These are phyloP conservation scores for Diarsia mendica DNA, from an alignment of 2,888 invertebrate genomes.

Conservation along the genomic window DNA sequence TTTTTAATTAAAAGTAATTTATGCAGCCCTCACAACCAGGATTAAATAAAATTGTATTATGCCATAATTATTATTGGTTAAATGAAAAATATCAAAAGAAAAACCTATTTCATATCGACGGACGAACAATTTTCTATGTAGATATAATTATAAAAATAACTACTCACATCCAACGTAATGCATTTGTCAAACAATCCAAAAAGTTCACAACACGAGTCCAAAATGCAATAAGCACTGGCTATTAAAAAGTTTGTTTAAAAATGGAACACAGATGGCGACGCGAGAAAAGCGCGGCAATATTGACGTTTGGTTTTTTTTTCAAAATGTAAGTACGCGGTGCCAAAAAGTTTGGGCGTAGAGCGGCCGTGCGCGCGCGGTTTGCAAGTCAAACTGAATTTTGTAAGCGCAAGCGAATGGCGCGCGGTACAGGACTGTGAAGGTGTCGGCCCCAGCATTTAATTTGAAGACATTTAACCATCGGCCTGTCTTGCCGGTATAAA, in stretches of 20 bases:
- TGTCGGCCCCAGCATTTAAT: constrained; percentile 77
- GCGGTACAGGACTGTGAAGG: constrained; percentile 84
- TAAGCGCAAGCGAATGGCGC: constrained; percentile 84
- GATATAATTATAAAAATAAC: constrained; percentile 65
- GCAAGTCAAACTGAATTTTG: constrained; percentile 88
- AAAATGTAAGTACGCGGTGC: constrained; percentile 76
- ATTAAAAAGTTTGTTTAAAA: constrained; percentile 67
- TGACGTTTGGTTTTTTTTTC: constrained; percentile 70
- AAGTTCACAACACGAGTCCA: constrained; percentile 78
- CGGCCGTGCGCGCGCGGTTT: constrained; percentile 88
- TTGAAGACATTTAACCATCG: constrained; percentile 67
- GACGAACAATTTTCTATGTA: constrained; percentile 84
- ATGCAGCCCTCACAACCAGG: not conserved
- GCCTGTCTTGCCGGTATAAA: constrained; percentile 61
- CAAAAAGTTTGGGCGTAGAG: constrained; percentile 85
- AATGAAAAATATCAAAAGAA: constrained; percentile 7
- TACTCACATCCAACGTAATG: constrained; percentile 88
- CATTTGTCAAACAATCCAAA: constrained; percentile 85
- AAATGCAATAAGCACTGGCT: constrained; percentile 71
- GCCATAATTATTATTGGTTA: constrained; percentile 11
- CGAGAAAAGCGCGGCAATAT: constrained; percentile 66
- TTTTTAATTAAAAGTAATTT: constrained; percentile 50
- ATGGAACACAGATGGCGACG: constrained; percentile 61
- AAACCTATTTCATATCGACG: constrained; percentile 71
- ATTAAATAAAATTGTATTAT: not conserved